Evolutionary conservation across 2,888 invertebrate species (phyloP).

Genomic region (Rhorus exstirpatorius): DNA sequence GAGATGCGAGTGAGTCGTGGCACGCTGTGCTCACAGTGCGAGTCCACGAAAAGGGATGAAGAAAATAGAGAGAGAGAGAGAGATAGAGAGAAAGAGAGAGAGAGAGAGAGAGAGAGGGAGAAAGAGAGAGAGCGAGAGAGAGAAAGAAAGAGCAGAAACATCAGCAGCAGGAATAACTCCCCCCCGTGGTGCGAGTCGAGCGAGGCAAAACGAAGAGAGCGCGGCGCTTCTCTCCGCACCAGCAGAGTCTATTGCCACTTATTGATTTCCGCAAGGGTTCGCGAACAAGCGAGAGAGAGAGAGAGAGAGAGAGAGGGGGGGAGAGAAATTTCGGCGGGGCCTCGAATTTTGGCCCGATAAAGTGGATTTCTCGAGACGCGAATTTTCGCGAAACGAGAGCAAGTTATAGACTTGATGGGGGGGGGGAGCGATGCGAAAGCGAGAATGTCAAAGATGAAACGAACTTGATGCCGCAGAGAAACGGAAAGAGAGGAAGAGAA

Average conservation of each 20-base stretch:
- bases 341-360: conserved; percentile 42
- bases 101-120: conserved; percentile 29
- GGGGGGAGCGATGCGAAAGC: neutral
- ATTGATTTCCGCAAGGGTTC: conserved; percentile 80
- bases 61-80: conserved; percentile 33
- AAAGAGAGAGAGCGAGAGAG: conserved; percentile 46
- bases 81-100: conserved; percentile 41
- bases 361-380: conserved; percentile 44
- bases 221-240: conserved; percentile 67
- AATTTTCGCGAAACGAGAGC: conserved; percentile 36
- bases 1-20: conserved; percentile 37
- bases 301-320: too few species aligned
- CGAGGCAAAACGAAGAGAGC: conserved; percentile 63
- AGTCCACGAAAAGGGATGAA: conserved; percentile 32
- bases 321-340: conserved; percentile 64
- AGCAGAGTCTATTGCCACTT: conserved; percentile 78
- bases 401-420: neutral
- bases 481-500: conserved; percentile 2
- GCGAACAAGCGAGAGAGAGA: conserved; percentile 73
- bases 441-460: conserved; percentile 27
- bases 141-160: conserved; percentile 44
- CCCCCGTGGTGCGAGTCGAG: conserved; percentile 53
- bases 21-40: conserved; percentile 33
- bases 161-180: conserved; percentile 55
- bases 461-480: too few species aligned